Base-by-base conservation (phyloP, 2,888 invertebrate species). In the Drosophila prolongata region DNA sequence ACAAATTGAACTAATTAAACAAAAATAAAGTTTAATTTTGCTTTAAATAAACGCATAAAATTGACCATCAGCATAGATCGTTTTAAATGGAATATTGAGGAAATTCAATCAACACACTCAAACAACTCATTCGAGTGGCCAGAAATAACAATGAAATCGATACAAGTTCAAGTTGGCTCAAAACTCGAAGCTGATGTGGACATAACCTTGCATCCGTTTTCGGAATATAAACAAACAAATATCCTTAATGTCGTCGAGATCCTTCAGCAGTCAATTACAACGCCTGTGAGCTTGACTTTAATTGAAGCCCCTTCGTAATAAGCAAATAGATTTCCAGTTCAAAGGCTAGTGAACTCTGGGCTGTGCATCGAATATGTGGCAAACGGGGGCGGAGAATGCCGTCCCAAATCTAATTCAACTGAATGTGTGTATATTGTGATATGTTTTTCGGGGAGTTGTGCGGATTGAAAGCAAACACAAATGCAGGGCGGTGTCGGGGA, bases 381-480 rank as follows among this genome's bases (percentile, higher is more conserved):
- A 58, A 50, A 34, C 35, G n/a, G n/a, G 47, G 11, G n/a, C 30
- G 13, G 6, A 14, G 30, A 47, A 34, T 52, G 34, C 59, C n/a
- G 14, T n/a, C 40, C 50, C 19, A 38, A 54, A 60, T 38, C 54
- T 38, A 54, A 70, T 56, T 27, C 30, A 46, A 38, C 53, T 14
- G 40, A 16, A 19, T 27, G 37, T 27, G 37, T 38, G 30, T 42
- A 13, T 52, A 13, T 14, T 37, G 54, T 35, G 56, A 61, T 46
- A 24, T 50, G 19, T 24, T 37, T 30, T 50, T 34, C 34, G 13
- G 34, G 38, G 13, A 11, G n/a, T 38, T 11, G 30, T 30, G 30
- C 30, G 40, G 46, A 75, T 74, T 64, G 55, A 69, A 76, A 43
- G 64, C 64, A 66, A 66, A 78, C 72, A 61, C 19, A 16, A 35